Percentiles rank a stretch among this genome's conserved stretches.
These are phyloP conservation scores for Escarpia spicata DNA, from an alignment of 2,888 invertebrate genomes.

Conservation along the genomic window DNA sequence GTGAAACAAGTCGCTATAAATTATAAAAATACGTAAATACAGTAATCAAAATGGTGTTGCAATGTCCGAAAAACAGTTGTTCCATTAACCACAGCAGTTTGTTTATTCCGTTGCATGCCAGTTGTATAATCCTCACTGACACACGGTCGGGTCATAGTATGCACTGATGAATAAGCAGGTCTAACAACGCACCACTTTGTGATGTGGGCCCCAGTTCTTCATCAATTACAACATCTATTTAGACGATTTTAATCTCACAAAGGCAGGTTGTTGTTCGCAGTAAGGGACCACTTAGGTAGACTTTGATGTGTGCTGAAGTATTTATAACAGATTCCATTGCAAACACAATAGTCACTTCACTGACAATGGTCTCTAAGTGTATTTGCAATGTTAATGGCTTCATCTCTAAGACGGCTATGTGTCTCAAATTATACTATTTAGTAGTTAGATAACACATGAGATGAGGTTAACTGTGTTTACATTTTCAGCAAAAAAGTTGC, in stretches of 20 bases:
- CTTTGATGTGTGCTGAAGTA: not conserved
- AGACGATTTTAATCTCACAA: not conserved
- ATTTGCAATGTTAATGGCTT: not conserved
- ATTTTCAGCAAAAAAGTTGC: not conserved
- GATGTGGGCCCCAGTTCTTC: not conserved
- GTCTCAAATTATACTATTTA: not conserved
- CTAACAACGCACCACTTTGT: not conserved
- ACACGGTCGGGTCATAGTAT: not conserved
- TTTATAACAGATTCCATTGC: not conserved
- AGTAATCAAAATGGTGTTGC: too few species aligned
- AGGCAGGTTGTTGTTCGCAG: not conserved
- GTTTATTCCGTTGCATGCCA: not conserved
- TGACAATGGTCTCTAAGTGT: not conserved
- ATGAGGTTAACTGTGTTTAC: too few species aligned
- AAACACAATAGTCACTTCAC: not conserved
- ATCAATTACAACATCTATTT: not conserved
- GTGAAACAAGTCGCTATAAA: too few species aligned
- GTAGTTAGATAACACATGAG: too few species aligned
- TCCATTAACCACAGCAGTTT: too few species aligned
- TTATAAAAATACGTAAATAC: too few species aligned
- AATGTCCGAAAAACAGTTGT: too few species aligned
- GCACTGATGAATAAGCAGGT: not conserved
- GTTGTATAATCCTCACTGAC: not conserved
- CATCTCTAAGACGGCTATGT: not conserved
- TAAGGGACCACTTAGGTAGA: not conserved